Evolutionary conservation across 2,888 invertebrate species (phyloP).

Genomic region (Drosophila gaucha): DNA sequence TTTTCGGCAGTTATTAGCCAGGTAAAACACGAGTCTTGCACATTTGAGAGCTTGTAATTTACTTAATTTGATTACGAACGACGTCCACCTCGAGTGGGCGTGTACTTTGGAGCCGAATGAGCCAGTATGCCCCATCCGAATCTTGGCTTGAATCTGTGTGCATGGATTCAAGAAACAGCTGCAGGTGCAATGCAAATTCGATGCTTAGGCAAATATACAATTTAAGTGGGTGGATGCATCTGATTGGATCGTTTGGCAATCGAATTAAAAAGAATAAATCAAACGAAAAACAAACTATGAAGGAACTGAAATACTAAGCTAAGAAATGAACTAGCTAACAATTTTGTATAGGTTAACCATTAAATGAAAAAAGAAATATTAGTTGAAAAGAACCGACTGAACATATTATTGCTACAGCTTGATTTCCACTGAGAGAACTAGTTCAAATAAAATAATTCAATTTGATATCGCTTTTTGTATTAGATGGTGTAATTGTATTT

Average conservation of each 20-base stretch:
- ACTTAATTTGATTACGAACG: conserved; percentile 78
- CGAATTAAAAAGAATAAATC: background rate
- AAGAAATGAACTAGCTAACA: background rate
- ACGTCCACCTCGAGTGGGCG: conserved; percentile 48
- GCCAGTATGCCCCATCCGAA: conserved; percentile 3
- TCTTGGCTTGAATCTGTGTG: conserved; percentile 14
- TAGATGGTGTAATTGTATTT: background rate
- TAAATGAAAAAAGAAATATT: too few relatives aligned
- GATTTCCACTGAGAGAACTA: too few relatives aligned
- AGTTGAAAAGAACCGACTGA: too few relatives aligned
- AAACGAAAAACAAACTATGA: background rate
- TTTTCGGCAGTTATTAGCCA: conserved; percentile 76
- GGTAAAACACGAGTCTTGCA: conserved; percentile 79
- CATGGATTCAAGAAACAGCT: conserved; percentile 25
- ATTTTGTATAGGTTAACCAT: too few relatives aligned
- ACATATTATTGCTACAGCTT: too few relatives aligned
- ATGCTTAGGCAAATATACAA: conserved; percentile 43
- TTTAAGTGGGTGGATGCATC: conserved; percentile 44
- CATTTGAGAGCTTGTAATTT: conserved; percentile 80
- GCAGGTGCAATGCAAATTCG: conserved; percentile 44
- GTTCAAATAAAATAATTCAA: background rate
- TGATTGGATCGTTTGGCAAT: conserved; percentile 22
- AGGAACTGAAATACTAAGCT: background rate
- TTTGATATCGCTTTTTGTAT: background rate
- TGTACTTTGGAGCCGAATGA: conserved; percentile 8